Evolutionary conservation across 2,113 vertebrate species (phyloP).

Genomic region (Labrus mixtus): DNA sequence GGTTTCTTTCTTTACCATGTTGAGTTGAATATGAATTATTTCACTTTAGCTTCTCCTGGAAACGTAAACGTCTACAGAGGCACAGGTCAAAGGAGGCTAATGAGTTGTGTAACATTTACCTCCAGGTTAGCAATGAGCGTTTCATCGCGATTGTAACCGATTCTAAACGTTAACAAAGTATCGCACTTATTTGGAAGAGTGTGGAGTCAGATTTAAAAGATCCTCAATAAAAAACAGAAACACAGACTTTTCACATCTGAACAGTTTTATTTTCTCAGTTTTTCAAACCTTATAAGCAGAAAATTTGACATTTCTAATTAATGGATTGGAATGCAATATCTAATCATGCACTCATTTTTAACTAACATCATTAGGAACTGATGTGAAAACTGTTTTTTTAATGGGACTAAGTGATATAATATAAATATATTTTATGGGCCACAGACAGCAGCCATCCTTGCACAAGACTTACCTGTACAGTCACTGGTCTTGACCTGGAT

Average conservation of each 20-base stretch:
- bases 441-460: neutral
- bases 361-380: no score
- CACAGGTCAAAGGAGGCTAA: neutral
- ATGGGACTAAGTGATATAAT: neutral
- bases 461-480: constrained; percentile 82
- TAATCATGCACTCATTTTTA: no score
- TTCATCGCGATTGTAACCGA: neutral
- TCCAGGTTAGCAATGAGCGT: constrained; percentile 4
- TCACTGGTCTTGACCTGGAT: constrained; percentile 94
- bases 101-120: neutral
- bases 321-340: no score
- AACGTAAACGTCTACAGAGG: constrained; percentile 8
- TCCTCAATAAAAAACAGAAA: no score
- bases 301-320: no score
- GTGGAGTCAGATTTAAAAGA: no score
- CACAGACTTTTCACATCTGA: no score
- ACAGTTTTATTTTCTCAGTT: no score
- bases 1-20: constrained; percentile 36
- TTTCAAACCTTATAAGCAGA: no score
- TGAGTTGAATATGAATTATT: constrained; percentile 28
- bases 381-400: neutral
- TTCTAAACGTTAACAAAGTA: no score
- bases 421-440: no score
- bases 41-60: neutral
- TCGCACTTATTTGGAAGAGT: no score